A percentile compares a stretch with the other conserved stretches of the same genome.
These are phyloP conservation scores for Sturmia bella DNA, from an alignment of 2,888 invertebrate species.

Conservation along the genomic window DNA sequence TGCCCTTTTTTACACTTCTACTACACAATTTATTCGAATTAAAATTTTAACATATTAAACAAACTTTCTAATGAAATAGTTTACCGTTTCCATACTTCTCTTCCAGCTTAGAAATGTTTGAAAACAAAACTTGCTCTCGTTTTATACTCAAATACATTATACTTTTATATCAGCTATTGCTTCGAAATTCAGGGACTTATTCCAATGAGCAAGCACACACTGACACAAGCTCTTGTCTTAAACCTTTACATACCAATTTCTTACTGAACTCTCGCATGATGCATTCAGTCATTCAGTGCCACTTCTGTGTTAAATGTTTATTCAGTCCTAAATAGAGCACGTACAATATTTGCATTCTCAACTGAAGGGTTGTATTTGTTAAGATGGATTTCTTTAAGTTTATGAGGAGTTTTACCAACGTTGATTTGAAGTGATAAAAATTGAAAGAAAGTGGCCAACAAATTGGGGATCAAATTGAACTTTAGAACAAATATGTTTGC, in stretches of 20 bases:
- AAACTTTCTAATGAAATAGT: slow-evolving; percentile 65
- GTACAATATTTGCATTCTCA: slow-evolving; percentile 55
- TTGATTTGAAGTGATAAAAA: slow-evolving; percentile 5
- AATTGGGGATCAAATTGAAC: not conserved
- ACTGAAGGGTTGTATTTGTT: slow-evolving; percentile 52
- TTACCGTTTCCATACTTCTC: slow-evolving; percentile 55
- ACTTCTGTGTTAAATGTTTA: slow-evolving; percentile 14
- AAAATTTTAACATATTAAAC: slow-evolving; percentile 58
- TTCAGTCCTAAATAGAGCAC: slow-evolving; percentile 31
- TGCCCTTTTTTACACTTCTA: not conserved
- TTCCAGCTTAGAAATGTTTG: slow-evolving; percentile 1
- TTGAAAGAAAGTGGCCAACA: not conserved
- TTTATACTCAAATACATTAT: slow-evolving; percentile 12
- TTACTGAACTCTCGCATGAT: not conserved
- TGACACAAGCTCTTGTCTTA: not conserved
- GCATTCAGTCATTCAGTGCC: not conserved
- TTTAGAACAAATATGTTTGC: not conserved
- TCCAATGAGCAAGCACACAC: not conserved
- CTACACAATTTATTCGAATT: slow-evolving; percentile 53
- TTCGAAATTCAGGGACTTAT: not conserved
- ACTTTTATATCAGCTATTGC: not conserved
- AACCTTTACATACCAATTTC: slow-evolving; percentile 10
- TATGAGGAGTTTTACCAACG: slow-evolving; percentile 27
- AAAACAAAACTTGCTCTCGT: slow-evolving; percentile 19
- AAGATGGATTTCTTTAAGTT: slow-evolving; percentile 48